Conservation (phyloP, 2,797 vertebrate species). For the Stomatorhinus walkeri region DNA sequence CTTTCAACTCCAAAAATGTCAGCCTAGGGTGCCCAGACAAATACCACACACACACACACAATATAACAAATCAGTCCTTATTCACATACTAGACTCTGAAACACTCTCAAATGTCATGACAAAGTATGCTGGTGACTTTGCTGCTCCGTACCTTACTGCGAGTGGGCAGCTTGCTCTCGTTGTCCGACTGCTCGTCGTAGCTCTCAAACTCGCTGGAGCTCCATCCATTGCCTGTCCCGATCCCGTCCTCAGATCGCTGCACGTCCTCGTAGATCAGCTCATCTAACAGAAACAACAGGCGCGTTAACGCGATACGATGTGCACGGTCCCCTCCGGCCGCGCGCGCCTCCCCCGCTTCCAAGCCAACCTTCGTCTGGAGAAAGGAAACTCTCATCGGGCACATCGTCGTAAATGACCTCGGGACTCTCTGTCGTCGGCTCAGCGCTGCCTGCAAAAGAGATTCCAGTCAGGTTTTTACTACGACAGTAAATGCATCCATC, state of each 20-base stretch:
- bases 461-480: not conserved
- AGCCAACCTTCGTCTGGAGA: constrained; percentile 55
- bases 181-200: constrained; percentile 73
- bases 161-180: constrained; percentile 53
- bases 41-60: not conserved
- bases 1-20: not conserved
- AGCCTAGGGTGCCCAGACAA: not conserved
- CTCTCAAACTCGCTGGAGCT: constrained; percentile 86
- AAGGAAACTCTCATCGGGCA: constrained; percentile 60
- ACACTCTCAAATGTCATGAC: not conserved
- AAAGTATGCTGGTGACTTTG: not conserved
- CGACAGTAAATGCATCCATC: not conserved
- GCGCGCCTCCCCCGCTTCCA: not conserved
- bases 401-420: constrained; percentile 78
- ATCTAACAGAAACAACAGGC: constrained; percentile 33
- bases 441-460: constrained; percentile 45
- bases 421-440: constrained; percentile 17
- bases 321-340: no score
- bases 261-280: constrained; percentile 68
- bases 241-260: constrained; percentile 39
- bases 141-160: constrained; percentile 41
- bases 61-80: not conserved
- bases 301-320: not conserved
- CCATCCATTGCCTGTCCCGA: constrained; percentile 64
- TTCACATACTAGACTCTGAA: not conserved